Conservation (phyloP, 2,797 vertebrate genomes). For the Spheniscus humboldti region DNA sequence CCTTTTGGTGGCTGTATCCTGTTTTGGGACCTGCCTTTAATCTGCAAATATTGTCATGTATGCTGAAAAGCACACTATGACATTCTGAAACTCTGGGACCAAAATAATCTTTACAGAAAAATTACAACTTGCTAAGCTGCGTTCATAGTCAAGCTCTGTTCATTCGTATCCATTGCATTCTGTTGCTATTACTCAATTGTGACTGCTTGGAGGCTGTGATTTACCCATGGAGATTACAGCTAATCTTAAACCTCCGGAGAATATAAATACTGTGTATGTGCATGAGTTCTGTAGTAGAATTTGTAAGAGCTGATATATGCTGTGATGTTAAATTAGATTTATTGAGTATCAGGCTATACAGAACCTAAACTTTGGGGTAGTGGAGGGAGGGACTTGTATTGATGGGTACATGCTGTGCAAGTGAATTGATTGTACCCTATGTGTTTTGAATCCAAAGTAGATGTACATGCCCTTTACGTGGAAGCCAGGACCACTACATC, state of each 20-base stretch:
- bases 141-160: background rate
- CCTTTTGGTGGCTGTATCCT: slow-evolving; percentile 5
- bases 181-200: background rate
- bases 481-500: background rate
- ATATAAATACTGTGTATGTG: background rate
- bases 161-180: background rate
- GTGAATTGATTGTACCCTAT: background rate
- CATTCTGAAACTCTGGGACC: background rate
- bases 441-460: background rate
- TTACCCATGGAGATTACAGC: background rate
- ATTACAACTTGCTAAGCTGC: background rate
- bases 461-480: background rate
- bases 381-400: background rate
- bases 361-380: background rate
- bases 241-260: background rate
- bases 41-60: background rate
- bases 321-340: background rate
- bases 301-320: background rate
- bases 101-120: background rate
- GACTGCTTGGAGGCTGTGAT: background rate
- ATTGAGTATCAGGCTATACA: background rate
- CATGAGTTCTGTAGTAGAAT: background rate
- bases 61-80: background rate
- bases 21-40: background rate
- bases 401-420: background rate